Conservation (phyloP, 1,140 invertebrate genomes). For the Venustaconcha ellipsiformis region DNA sequence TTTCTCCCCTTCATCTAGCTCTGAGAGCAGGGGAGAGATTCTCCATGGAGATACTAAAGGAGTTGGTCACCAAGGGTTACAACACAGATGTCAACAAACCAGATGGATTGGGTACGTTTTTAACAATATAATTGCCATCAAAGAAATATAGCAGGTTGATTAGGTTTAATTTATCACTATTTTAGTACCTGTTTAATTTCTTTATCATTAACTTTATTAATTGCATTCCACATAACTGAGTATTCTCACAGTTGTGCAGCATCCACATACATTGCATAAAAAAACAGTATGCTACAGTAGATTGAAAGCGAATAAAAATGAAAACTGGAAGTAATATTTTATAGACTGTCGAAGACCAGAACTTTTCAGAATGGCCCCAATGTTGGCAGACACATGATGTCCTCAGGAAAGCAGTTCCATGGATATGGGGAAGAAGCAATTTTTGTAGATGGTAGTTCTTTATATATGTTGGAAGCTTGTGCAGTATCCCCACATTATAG, state of each 20-base stretch:
- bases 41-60: constrained; percentile 52
- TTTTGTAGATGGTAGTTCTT: too few relatives aligned
- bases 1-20: constrained; percentile 59
- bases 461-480: too few relatives aligned
- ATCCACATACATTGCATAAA: not conserved
- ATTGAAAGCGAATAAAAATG: too few relatives aligned
- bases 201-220: not conserved
- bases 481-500: too few relatives aligned
- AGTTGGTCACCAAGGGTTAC: constrained; percentile 59
- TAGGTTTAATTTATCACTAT: not conserved
- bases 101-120: constrained; percentile 45
- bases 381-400: too few relatives aligned
- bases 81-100: constrained; percentile 61
- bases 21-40: constrained; percentile 44
- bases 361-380: too few relatives aligned
- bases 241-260: not conserved
- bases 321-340: too few relatives aligned
- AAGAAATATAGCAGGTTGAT: not conserved
- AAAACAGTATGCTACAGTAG: not conserved
- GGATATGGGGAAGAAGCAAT: too few relatives aligned
- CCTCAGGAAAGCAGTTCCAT: too few relatives aligned
- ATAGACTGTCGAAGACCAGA: too few relatives aligned
- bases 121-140: not conserved
- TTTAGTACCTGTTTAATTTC: not conserved
- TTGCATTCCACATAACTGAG: not conserved